Evolutionary conservation across 2,888 invertebrate species (phyloP).

Genomic region (Agrotis exclamationis): DNA sequence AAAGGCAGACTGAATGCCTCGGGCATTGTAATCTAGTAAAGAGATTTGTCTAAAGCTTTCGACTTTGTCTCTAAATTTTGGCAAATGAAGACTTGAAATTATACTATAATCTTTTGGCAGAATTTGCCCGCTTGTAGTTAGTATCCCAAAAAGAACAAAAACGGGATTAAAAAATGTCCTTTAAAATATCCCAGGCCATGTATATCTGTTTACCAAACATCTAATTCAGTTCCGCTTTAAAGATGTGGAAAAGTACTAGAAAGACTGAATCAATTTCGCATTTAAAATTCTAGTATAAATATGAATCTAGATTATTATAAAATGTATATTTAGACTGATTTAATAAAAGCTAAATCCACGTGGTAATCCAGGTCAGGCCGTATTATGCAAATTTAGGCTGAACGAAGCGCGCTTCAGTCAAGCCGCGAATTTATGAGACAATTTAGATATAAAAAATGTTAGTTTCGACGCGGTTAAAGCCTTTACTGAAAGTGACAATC

Average conservation of each 20-base stretch:
- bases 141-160: not conserved
- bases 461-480: constrained; percentile 1
- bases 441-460: constrained; percentile 30
- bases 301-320: not conserved
- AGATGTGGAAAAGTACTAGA: not conserved
- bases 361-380: constrained; percentile 56
- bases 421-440: constrained; percentile 38
- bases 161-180: not conserved
- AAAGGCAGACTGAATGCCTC: too few species aligned
- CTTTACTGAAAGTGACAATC: constrained; percentile 10
- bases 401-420: constrained; percentile 35
- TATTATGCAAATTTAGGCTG: constrained; percentile 61
- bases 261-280: not conserved
- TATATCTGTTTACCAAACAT: not conserved
- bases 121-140: not conserved
- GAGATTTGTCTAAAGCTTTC: not conserved
- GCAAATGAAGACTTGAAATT: not conserved
- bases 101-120: not conserved
- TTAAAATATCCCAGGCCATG: not conserved
- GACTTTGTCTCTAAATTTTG: not conserved
- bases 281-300: not conserved
- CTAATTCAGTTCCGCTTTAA: not conserved
- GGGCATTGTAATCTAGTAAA: too few species aligned
- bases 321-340: constrained; percentile 16
- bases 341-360: constrained; percentile 34